A percentile compares a stretch with the other conserved stretches of the same genome.
Evolutionary conservation across 2,113 vertebrate genomes (phyloP).

Genomic region (Brachyhypopomus gauderio): DNA sequence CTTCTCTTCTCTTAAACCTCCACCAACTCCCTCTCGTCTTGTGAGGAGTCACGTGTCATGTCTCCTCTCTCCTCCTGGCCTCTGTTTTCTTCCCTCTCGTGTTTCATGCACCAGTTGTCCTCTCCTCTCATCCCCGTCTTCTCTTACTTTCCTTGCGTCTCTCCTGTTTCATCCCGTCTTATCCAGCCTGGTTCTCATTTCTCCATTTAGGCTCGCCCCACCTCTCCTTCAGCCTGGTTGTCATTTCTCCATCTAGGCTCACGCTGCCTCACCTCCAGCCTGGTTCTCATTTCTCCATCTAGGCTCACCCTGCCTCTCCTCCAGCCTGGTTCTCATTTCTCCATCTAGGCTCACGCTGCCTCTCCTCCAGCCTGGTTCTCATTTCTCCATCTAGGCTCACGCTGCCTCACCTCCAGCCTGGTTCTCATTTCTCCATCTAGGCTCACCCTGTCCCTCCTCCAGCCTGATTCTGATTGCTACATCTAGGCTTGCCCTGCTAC

Average conservation of each 20-base stretch:
- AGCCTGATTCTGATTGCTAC: too few relatives aligned
- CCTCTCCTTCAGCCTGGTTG: neutral
- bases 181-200: too few relatives aligned
- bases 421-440: conserved; percentile 13
- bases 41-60: neutral
- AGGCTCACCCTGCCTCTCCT: neutral
- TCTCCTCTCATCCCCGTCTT: conserved; percentile 31
- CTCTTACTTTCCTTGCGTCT: conserved; percentile 28
- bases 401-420: neutral
- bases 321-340: conserved; percentile 18
- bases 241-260: too few relatives aligned
- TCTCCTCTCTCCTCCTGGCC: conserved; percentile 6
- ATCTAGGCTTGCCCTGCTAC: too few relatives aligned
- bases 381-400: too few relatives aligned
- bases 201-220: too few relatives aligned
- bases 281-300: conserved; percentile 21
- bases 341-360: neutral
- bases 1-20: conserved; percentile 10
- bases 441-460: neutral
- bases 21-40: conserved; percentile 20
- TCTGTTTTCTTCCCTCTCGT: conserved; percentile 15
- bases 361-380: neutral
- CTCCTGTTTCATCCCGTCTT: conserved; percentile 32
- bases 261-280: neutral
- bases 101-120: conserved; percentile 28